Evolutionary conservation across 2,797 vertebrate genomes (phyloP), one percentile per base, ranked within the genome.

Genomic region (Rhadinocentrus ornatus): DNA sequence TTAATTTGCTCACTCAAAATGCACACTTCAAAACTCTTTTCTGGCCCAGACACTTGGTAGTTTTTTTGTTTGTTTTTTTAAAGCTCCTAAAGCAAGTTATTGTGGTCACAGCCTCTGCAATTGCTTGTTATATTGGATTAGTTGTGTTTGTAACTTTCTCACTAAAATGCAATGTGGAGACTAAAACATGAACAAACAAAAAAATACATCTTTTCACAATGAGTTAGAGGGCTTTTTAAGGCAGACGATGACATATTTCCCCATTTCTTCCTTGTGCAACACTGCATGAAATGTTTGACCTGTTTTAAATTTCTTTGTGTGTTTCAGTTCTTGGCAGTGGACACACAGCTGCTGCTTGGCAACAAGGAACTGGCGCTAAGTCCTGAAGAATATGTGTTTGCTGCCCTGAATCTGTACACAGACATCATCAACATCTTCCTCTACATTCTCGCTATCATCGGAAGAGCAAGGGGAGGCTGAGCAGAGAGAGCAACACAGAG

Each of bases 381-480:
- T 89, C 96, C 96, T 0, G 96, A 97, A 76, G 96, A 98, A 69
- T 97, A 97, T 0, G 66, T 97, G 77, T 98, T 96, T 22, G 96
- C 96, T 0, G 95, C 96, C 1, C 95, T 97, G 31, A 96, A 95
- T 86, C 94, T 98, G 70, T 98, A 98, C 94, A 96, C 93, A 0
- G 96, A 98, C 80, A 96, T 98, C 86, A 96, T 98, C 86, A 96
- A 97, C 91, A 94, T 97, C 83, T 96, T 97, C 84, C 91, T 96
- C 22, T 96, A 96, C 80, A 94, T 97, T 84, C 92, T 97, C 52
- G 91, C 96, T 41, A 95, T 97, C 58, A 74, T 97, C 5, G 95
- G 96, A 62, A 84, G 68, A 74, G 79, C 83, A 35, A 86, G 78
- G 62, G 81, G 83, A 8, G 71, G 72, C 62, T 92, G 74, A 88